phyloP scores from a whole-genome alignment of 2,113 vertebrate species.

The Lagopus muta region DNA sequence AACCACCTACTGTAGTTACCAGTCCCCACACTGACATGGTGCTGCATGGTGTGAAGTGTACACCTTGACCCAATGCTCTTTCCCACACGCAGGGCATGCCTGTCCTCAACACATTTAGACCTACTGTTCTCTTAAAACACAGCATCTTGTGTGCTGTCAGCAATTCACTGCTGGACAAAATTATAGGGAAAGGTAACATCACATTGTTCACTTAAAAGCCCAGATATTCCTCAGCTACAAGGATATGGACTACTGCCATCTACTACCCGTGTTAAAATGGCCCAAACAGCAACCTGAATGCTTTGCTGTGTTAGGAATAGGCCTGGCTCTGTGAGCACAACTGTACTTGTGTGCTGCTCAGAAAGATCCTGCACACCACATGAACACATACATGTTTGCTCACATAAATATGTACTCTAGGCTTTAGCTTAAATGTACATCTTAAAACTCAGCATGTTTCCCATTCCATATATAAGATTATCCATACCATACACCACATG shows the following conservation, averaged over 20 bases:
- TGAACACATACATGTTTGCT: background rate
- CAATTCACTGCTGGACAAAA: background rate
- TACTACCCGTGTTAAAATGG: background rate
- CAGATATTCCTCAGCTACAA: background rate
- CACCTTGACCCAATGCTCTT: background rate
- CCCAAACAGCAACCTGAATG: background rate
- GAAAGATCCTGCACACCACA: background rate
- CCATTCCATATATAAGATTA: background rate
- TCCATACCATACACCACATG: background rate
- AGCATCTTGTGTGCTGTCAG: background rate
- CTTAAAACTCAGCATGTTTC: background rate
- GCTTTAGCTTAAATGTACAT: background rate
- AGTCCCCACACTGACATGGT: background rate
- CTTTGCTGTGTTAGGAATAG: background rate
- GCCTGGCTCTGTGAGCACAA: background rate
- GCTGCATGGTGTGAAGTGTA: fast-evolving
- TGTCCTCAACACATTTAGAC: background rate
- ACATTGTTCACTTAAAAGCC: background rate
- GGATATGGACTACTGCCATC: background rate
- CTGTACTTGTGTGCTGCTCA: fast-evolving
- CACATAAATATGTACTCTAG: background rate
- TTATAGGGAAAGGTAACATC: background rate
- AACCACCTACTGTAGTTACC: background rate
- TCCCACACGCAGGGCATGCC: background rate
- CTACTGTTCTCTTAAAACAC: background rate